phyloP scores from a whole-genome alignment of 1,140 invertebrate genomes.

The Bombus superbus region DNA sequence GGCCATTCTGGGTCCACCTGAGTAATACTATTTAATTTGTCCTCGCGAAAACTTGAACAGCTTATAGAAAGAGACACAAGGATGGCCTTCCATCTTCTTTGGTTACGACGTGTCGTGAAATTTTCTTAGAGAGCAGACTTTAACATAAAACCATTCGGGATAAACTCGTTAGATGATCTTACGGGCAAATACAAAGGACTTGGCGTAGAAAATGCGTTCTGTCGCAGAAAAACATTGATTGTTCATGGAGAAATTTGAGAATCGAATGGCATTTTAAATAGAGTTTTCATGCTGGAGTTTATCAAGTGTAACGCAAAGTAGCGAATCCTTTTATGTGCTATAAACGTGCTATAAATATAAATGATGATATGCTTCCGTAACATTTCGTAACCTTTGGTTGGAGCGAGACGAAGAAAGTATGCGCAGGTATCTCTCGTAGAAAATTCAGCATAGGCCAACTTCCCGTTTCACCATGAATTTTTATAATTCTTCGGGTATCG shows the following conservation, averaged over 20 bases:
- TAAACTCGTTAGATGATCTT: slow-evolving; percentile 6
- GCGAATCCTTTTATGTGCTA: too few relatives aligned
- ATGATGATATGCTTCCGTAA: background rate
- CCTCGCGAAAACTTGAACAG: background rate
- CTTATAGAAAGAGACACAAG: background rate
- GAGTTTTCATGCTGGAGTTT: too few relatives aligned
- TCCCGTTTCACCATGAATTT: slow-evolving; percentile 46
- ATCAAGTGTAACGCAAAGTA: too few relatives aligned
- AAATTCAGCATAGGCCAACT: slow-evolving; percentile 32
- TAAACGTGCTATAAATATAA: background rate
- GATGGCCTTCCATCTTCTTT: too few relatives aligned
- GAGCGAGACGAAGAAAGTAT: background rate
- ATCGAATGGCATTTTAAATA: too few relatives aligned
- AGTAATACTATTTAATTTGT: slow-evolving; percentile 63
- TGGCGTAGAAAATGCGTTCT: too few relatives aligned
- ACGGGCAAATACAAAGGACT: too few relatives aligned
- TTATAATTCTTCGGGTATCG: slow-evolving; percentile 54
- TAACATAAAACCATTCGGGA: slow-evolving; percentile 3
- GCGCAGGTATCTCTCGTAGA: too few relatives aligned
- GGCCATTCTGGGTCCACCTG: slow-evolving; percentile 21
- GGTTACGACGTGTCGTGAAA: slow-evolving; percentile 33
- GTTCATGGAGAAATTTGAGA: too few relatives aligned
- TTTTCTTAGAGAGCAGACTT: slow-evolving; percentile 27
- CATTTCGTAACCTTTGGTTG: background rate
- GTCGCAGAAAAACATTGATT: too few relatives aligned